A percentile compares a stretch with the other conserved stretches of the same genome.
These are phyloP conservation scores for Bos javanicus DNA, from an alignment of 2,113 vertebrate genomes.

Conservation along the genomic window DNA sequence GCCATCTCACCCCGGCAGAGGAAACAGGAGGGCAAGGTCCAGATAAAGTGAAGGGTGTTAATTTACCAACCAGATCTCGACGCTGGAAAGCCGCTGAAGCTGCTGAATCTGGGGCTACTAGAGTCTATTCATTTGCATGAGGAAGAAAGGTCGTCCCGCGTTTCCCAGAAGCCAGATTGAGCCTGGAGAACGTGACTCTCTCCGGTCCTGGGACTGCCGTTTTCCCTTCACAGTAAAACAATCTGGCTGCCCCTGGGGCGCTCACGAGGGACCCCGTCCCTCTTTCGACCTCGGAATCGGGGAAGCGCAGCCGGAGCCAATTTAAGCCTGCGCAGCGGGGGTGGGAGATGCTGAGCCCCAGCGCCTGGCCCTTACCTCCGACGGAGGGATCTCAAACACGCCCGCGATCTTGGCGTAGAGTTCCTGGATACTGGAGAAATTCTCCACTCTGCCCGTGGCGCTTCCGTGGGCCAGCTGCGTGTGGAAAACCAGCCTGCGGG, in stretches of 20 bases:
- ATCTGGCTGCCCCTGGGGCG: not conserved
- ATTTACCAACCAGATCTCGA: not conserved
- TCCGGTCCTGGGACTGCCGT: accelerated
- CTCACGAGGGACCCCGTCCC: not conserved
- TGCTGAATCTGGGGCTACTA: accelerated
- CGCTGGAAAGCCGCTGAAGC: not conserved
- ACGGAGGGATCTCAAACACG: conserved; percentile 84
- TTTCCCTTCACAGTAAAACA: not conserved
- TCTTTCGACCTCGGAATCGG: accelerated
- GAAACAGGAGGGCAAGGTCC: not conserved
- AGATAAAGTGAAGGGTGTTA: not conserved
- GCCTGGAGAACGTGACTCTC: not conserved
- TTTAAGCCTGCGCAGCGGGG: accelerated
- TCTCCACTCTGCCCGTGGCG: conserved; percentile 90
- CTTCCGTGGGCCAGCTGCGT: conserved; percentile 95
- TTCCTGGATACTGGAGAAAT: conserved; percentile 90
- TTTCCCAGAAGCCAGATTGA: not conserved
- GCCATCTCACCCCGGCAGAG: not conserved
- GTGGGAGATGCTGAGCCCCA: not conserved
- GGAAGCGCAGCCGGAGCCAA: accelerated
- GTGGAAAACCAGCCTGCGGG: conserved; percentile 88
- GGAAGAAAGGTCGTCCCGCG: not conserved
- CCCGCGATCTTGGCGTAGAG: conserved; percentile 89
- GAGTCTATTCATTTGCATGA: not conserved
- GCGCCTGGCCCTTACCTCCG: conserved; percentile 83